phyloP scores from a whole-genome alignment of 2,797 vertebrate species.

The Neopelma chrysocephalum region DNA sequence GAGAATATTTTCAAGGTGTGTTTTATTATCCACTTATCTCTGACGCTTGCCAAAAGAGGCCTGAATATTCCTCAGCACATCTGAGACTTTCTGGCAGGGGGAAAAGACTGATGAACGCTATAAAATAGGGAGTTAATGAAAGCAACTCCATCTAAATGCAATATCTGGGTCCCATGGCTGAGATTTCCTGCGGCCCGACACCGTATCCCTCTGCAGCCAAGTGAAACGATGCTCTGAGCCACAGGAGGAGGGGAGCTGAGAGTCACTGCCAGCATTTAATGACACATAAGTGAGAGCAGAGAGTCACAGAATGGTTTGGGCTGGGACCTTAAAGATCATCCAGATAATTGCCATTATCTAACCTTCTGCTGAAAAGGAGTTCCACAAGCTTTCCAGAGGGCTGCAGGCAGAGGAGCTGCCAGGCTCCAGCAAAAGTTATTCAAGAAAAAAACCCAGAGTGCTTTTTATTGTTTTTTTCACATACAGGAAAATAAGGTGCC shows the following conservation, averaged over 20 bases:
- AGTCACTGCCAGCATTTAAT: neutral
- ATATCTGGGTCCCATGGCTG: neutral
- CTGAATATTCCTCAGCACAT: constrained; percentile 41
- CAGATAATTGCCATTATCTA: neutral
- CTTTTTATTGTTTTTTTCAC: neutral
- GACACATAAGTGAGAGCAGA: neutral
- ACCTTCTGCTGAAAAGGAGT: neutral
- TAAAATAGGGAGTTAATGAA: constrained; percentile 21
- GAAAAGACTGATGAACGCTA: constrained; percentile 24
- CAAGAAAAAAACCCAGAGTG: neutral
- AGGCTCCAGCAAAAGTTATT: neutral
- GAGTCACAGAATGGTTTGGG: neutral
- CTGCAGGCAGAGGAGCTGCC: neutral
- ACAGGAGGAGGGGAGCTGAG: neutral
- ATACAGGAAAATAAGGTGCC: neutral
- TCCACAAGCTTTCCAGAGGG: neutral
- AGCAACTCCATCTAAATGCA: constrained; percentile 4
- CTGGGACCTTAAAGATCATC: constrained; percentile 13
- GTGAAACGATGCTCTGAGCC: neutral
- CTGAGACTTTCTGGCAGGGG: constrained; percentile 37
- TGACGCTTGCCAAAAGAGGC: constrained; percentile 53
- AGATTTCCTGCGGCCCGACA: neutral
- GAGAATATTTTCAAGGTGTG: constrained; percentile 35
- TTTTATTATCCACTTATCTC: constrained; percentile 53
- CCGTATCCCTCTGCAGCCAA: neutral